phyloP scores from a whole-genome alignment of 92 coral and sea anemone genomes.

The Palythoa grandis region DNA sequence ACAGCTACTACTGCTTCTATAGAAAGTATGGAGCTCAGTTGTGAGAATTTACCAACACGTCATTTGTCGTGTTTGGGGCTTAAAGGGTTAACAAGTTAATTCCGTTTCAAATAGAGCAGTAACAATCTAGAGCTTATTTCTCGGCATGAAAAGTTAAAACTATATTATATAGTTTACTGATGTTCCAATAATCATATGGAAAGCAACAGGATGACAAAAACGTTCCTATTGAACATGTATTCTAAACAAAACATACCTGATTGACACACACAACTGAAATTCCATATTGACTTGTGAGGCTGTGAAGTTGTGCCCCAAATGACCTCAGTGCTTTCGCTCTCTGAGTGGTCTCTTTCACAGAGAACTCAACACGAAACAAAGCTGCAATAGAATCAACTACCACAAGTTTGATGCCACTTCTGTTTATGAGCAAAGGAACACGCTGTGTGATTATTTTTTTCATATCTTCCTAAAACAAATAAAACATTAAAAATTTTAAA shows the following conservation, averaged over 20 bases:
- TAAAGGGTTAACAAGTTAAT: too few relatives aligned
- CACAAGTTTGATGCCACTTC: constrained; percentile 74
- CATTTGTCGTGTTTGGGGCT: too few relatives aligned
- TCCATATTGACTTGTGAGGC: constrained; percentile 64
- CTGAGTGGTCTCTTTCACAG: constrained; percentile 71
- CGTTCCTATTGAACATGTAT: too few relatives aligned
- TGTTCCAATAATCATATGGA: too few relatives aligned
- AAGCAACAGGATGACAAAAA: too few relatives aligned
- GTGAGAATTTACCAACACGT: too few relatives aligned
- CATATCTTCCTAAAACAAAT: constrained; percentile 69
- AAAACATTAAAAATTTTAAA: not conserved
- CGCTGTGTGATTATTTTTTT: constrained; percentile 70
- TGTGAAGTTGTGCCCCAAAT: constrained; percentile 90
- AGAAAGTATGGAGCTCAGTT: too few relatives aligned
- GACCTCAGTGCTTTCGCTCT: constrained; percentile 86
- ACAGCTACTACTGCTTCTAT: too few relatives aligned
- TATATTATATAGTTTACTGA: too few relatives aligned
- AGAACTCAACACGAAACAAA: constrained; percentile 86
- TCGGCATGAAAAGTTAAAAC: too few relatives aligned
- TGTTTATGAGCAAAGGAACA: constrained; percentile 74
- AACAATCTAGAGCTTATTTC: too few relatives aligned
- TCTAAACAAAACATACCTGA: constrained; percentile 65
- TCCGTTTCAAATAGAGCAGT: too few relatives aligned
- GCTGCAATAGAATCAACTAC: constrained; percentile 93
- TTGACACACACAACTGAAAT: constrained; percentile 90